These are phyloP conservation scores for Rhagoletis zephyria DNA, from an alignment of 1,140 invertebrate species.

Conservation along the genomic window DNA sequence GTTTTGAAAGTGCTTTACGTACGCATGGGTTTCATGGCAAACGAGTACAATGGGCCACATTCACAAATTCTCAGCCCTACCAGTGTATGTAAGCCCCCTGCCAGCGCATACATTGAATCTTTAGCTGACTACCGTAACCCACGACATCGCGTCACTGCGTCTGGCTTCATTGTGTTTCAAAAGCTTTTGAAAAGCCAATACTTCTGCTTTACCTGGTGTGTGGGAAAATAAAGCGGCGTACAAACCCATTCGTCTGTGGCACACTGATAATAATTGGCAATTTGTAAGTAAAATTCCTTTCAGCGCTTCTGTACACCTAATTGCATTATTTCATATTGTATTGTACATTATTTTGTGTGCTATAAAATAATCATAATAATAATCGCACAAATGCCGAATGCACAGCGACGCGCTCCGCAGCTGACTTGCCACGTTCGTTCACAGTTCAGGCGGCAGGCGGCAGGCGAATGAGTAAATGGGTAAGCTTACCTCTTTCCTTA, in stretches of 20 bases:
- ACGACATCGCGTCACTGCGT: neutral
- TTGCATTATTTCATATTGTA: slow-evolving; percentile 45
- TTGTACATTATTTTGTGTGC: neutral
- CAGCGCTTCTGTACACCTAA: slow-evolving; percentile 21
- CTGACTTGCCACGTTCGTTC: neutral
- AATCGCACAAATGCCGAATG: slow-evolving; percentile 14
- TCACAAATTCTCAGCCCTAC: neutral
- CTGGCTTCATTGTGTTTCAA: neutral
- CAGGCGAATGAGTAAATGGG: neutral
- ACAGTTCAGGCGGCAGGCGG: too few species aligned
- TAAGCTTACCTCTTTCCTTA: neutral
- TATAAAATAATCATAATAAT: slow-evolving; percentile 44
- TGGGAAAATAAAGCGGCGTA: neutral
- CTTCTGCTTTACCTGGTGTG: neutral
- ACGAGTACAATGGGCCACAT: neutral
- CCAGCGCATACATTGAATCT: neutral
- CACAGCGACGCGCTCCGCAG: neutral
- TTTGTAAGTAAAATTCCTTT: slow-evolving; percentile 42
- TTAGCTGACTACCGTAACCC: neutral
- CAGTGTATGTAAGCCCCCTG: neutral
- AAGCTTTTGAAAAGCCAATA: neutral
- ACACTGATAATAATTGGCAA: slow-evolving; percentile 43
- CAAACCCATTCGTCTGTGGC: neutral
- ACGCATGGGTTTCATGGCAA: neutral
- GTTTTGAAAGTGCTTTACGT: neutral